These are phyloP conservation scores for Mesembrinibis cayennensis DNA, from an alignment of 2,113 vertebrate species.

Conservation along the genomic window DNA sequence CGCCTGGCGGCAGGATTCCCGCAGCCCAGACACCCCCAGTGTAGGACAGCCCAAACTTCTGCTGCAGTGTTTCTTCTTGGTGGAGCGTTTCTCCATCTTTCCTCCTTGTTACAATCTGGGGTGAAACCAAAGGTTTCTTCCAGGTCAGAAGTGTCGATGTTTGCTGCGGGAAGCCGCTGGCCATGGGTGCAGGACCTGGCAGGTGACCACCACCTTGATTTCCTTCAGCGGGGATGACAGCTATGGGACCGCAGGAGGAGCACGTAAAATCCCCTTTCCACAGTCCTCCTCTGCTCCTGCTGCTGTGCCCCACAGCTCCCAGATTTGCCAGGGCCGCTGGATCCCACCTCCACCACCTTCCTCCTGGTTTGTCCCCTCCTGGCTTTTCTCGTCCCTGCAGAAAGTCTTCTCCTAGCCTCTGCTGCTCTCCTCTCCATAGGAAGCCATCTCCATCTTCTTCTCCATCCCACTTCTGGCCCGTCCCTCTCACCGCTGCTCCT, in stretches of 20 bases:
- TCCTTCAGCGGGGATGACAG: neutral
- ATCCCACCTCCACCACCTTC: neutral
- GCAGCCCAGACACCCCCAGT: neutral
- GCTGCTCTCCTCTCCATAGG: neutral
- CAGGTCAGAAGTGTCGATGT: fast-evolving
- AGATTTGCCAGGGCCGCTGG: neutral
- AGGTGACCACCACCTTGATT: neutral
- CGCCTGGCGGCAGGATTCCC: neutral
- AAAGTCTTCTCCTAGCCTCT: neutral
- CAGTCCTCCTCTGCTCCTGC: neutral
- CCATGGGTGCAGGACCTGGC: neutral
- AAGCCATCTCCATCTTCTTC: neutral
- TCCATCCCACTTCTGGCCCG: neutral
- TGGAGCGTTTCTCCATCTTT: neutral
- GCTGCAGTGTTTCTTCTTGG: neutral
- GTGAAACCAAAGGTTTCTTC: neutral
- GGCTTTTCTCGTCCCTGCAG: neutral
- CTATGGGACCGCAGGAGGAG: fast-evolving
- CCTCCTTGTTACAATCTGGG: neutral
- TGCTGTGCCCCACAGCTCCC: neutral
- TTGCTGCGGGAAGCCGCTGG: neutral
- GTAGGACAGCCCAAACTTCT: neutral
- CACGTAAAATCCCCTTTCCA: neutral
- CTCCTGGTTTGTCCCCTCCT: neutral
- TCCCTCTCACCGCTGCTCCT: neutral